Base-by-base conservation (phyloP, 53 echinoderm and acorn worm species). In the Zoroaster sp. region DNA sequence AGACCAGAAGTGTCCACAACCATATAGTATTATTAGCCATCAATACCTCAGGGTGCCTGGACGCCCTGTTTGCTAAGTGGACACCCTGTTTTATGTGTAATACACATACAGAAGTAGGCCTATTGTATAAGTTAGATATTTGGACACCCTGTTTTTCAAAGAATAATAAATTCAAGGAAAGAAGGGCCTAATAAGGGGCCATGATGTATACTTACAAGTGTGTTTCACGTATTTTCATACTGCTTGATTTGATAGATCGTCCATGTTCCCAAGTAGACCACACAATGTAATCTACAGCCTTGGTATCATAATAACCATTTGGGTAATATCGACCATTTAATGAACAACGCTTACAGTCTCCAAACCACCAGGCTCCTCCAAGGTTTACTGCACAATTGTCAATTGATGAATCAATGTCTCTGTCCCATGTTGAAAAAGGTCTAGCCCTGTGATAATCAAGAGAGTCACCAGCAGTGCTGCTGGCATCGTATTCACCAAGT, bases 321-420 rank as follows among this genome's bases (percentile, higher is more conserved):
- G 72, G 20, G 77, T 77, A 33, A 38, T 74, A 87, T 7, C 18
- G 3, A 38, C 54, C 87, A 74, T 87, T 87, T 4, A 87, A 52
- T 40, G 74, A 51, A 40, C 52, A 74, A 1, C 4, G 23, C 1
- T 0, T 30, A 55, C 75, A 87, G 15, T 6, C 6, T 5, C 43
- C 4, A 43, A 86, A 70, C 70, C 53, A 51, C 87, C 87, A 87
- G 49, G 74, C 87, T 0, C 72, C 87, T 20, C n/a, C 2, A 20
- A 46, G 38, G 4, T 4, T 15, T 69, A 7, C 3, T 74, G 74
- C 52, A 52, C 74, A 87, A 32, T 49, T 0, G 0, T 17, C 4
- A 2, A 1, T 1, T 8, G 43, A 78, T 41, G 31, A 20, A 17
- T 47, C 72, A 46, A 39, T 28, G 18, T 65, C 81, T 18, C 12